A percentile compares a stretch with the other conserved stretches of the same genome.
These are phyloP conservation scores for Anser brachyrhynchus DNA, from an alignment of 2,113 vertebrate species.

Conservation along the genomic window DNA sequence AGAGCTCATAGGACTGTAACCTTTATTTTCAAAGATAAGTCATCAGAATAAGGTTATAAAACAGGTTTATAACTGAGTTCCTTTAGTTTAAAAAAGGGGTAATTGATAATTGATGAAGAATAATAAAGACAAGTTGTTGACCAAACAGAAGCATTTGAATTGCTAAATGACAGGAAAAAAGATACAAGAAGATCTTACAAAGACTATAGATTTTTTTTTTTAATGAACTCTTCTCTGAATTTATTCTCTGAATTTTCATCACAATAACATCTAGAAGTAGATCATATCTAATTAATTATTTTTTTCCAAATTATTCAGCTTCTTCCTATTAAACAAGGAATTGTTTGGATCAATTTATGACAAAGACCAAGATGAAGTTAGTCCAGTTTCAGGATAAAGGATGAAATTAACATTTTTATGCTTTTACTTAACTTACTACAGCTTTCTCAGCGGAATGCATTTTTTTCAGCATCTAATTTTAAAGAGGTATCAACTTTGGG, in stretches of 20 bases:
- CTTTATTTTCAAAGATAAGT: not conserved
- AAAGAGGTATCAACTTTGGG: not conserved
- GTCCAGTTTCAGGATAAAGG: not conserved
- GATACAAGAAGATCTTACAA: fast-evolving
- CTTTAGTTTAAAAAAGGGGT: not conserved
- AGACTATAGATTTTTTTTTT: not conserved
- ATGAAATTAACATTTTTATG: not conserved
- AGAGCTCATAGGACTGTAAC: not conserved
- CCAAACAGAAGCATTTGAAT: not conserved
- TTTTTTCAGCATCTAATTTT: not conserved
- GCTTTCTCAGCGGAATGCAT: not conserved
- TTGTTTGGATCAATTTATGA: not conserved
- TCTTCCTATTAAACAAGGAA: not conserved
- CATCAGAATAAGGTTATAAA: not conserved
- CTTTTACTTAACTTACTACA: not conserved
- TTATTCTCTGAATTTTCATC: not conserved
- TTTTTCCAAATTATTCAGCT: not conserved
- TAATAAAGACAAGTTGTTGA: not conserved
- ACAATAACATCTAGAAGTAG: not conserved
- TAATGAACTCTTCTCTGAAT: not conserved
- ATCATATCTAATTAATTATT: not conserved
- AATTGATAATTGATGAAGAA: not conserved
- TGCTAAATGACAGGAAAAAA: not conserved
- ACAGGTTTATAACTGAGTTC: not conserved
- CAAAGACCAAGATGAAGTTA: not conserved